Conservation (phyloP, 2,797 vertebrate genomes). For the Rhabdophis nuchalis region DNA sequence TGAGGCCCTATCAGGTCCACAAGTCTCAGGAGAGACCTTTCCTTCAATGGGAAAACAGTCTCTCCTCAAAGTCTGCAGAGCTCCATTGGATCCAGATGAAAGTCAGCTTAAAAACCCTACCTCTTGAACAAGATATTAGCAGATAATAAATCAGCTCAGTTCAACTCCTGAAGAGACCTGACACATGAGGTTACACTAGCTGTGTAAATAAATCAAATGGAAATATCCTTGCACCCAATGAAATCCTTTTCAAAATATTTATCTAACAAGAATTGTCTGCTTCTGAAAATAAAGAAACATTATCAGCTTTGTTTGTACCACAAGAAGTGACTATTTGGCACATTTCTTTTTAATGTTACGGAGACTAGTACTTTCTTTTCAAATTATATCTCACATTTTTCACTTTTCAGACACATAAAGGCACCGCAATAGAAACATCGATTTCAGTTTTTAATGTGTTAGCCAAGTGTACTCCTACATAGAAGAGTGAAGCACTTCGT, state of each 20-base stretch:
- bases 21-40: background rate
- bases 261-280: background rate
- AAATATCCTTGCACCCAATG: background rate
- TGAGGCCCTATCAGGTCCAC: background rate
- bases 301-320: background rate
- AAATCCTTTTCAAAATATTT: background rate
- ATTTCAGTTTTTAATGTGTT: background rate
- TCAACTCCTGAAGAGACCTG: background rate
- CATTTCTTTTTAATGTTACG: background rate
- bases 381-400: background rate
- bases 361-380: background rate
- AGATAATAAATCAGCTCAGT: background rate
- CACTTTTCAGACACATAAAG: background rate
- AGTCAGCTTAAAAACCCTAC: background rate
- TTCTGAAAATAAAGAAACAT: background rate
- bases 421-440: background rate
- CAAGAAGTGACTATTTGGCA: background rate
- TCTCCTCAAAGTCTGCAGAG: background rate
- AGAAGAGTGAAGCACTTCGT: background rate
- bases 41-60: background rate
- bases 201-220: background rate
- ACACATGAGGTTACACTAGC: background rate
- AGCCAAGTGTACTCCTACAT: too few relatives aligned
- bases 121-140: background rate
- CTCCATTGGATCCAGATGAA: background rate